Base-by-base conservation (phyloP, 2,888 invertebrate species). In the Acanthacorydalis orientalis region DNA sequence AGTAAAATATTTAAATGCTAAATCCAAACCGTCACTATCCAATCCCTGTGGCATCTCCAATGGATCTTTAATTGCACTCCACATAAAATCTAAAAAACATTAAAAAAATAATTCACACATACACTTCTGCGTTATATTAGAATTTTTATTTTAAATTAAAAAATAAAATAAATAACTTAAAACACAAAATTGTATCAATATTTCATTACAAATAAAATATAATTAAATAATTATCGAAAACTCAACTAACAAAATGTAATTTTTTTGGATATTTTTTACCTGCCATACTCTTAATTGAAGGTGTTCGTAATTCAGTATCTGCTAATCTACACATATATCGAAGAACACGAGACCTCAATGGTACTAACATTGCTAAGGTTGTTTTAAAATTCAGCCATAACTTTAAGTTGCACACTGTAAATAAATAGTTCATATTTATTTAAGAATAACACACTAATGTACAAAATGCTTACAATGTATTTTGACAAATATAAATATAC, bases 1-100 rank as follows among this genome's bases (percentile, higher is more conserved):
- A 52, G 87, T 90, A 63, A 95, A 93, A 67, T 92, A 93, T 64
- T 95, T 95, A 64, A 91, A 92, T n/a, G 93, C 93, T 52, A 93
- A 68, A 50, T 88, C 84, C 37, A 95, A 68, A 1, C 92, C 93
- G 60, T 93, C 92, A 1, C 77, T 75, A 59, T 92, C 92, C 60
- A 90, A 91, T n/a, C 82, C 80, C 33, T 86, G 68, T 1, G 87
- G 86, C 1, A 85, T 78, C 59, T 90, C 89, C 44, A 89, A 67
- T 0, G 92, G 91, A 67, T 93, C 92, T 60, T 92, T 91, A 40
- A 92, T 85, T 9, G 91, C 87, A 52, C 87, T 87, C 92, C 93
- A 93, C 78, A 93, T 91, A 61, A 91, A 89, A 71, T 93, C 89
- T 82, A 58, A 42, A 48, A 48, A 8, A 41, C 3, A 41, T 45